Evolutionary conservation across 35 echinoderm and acorn worm species (phyloP).

Genomic region (Patiria miniata): DNA sequence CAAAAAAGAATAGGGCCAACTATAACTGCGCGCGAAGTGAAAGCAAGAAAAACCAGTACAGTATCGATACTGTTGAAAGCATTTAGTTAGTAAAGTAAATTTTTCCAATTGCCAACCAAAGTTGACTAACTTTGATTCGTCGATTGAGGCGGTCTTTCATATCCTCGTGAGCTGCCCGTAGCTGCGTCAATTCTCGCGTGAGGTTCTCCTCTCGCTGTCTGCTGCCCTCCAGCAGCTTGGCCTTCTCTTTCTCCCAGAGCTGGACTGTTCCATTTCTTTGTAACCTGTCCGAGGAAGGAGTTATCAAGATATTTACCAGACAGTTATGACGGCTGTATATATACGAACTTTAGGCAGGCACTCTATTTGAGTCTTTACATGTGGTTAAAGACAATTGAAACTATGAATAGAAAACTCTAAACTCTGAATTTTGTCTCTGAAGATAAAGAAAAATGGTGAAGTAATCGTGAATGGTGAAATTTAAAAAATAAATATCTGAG

Average conservation of each 20-base stretch:
- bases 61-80: no score
- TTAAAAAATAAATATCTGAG: no score
- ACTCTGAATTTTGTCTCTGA: no score
- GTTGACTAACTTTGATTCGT: slow-evolving; percentile 72
- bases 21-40: no score
- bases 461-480: no score
- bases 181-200: slow-evolving; percentile 58
- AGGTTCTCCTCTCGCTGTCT: slow-evolving; percentile 73
- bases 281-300: slow-evolving; percentile 44
- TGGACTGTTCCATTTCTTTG: slow-evolving; percentile 77
- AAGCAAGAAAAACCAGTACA: no score
- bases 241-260: slow-evolving; percentile 94
- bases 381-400: not conserved
- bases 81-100: no score
- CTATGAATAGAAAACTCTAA: not conserved
- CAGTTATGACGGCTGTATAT: not conserved
- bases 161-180: slow-evolving; percentile 69
- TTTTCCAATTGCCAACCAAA: no score
- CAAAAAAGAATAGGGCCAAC: no score
- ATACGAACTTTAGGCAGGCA: not conserved
- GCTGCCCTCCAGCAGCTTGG: slow-evolving; percentile 58
- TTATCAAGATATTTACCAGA: not conserved
- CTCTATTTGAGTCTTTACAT: not conserved
- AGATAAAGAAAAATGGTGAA: no score
- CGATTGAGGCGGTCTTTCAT: slow-evolving; percentile 66